phyloP scores from a whole-genome alignment of 2,888 invertebrate species.

The Himalopsyche japonica region DNA sequence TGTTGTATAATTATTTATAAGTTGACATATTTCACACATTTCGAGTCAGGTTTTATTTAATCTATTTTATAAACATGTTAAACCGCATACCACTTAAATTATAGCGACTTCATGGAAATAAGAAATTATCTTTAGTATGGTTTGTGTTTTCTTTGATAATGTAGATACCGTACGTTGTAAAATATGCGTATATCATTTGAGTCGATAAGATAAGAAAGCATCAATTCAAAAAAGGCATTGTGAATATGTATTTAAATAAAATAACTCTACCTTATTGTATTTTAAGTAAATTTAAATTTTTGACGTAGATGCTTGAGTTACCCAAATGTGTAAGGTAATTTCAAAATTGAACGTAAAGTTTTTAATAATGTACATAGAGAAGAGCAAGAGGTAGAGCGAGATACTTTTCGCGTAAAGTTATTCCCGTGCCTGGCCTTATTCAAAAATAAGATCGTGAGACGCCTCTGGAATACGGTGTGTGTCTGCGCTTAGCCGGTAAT shows the following conservation, averaged over 20 bases:
- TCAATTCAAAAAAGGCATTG: neutral
- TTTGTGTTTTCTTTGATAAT: too few species aligned
- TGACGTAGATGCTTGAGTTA: neutral
- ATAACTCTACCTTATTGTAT: neutral
- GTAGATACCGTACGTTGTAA: too few species aligned
- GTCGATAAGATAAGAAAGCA: too few species aligned
- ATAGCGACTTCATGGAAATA: too few species aligned
- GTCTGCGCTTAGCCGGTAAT: conserved; percentile 51
- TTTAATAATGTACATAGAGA: neutral
- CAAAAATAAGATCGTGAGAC: conserved; percentile 18
- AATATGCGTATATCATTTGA: too few species aligned
- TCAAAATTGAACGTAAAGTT: neutral
- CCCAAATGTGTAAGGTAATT: neutral
- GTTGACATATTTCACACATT: too few species aligned
- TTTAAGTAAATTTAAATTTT: neutral
- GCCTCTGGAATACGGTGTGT: conserved; percentile 23
- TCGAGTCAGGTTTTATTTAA: too few species aligned
- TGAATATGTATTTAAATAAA: neutral
- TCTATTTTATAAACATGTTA: too few species aligned
- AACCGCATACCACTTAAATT: too few species aligned
- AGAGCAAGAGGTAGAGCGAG: neutral
- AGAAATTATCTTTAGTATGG: too few species aligned
- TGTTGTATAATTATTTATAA: too few species aligned
- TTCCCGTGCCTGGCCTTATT: conserved; percentile 10
- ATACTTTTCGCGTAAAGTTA: neutral